Percentiles rank a stretch among this genome's conserved stretches.
phyloP scores from a whole-genome alignment of 1,140 invertebrate species.

The Cardiocondyla obscurior region DNA sequence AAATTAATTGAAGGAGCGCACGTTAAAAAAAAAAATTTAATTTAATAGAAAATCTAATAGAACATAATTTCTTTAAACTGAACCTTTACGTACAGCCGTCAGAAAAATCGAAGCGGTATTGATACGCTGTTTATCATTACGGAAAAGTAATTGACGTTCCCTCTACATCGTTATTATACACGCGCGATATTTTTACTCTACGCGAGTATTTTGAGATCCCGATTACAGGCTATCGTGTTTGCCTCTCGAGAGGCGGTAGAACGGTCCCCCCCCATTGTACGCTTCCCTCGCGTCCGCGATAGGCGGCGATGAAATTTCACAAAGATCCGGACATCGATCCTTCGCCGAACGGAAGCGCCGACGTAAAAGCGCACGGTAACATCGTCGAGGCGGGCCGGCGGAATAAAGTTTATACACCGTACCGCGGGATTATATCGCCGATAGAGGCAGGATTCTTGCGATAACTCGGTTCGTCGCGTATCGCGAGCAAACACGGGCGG shows the following conservation, averaged over 20 bases:
- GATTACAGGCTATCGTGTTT: background rate
- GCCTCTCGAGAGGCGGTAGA: background rate
- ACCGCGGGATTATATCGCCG: conserved; percentile 64
- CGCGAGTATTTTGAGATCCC: background rate
- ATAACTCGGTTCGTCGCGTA: conserved; percentile 69
- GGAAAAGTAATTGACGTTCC: background rate
- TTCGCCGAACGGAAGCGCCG: conserved; percentile 1
- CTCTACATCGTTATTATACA: background rate
- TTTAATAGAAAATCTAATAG: background rate
- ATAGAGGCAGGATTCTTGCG: conserved; percentile 68
- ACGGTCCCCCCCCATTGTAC: background rate
- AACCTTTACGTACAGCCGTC: background rate
- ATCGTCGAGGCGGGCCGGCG: conserved; percentile 22
- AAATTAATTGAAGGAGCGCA: background rate
- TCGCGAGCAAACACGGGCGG: conserved; percentile 70
- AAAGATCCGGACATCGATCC: conserved; percentile 55
- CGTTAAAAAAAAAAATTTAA: too few species aligned
- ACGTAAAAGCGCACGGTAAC: conserved; percentile 59
- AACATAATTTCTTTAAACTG: background rate
- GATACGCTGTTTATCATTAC: background rate
- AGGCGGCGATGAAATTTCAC: conserved; percentile 36
- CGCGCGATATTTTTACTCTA: background rate
- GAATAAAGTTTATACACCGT: conserved; percentile 62
- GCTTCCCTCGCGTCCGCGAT: background rate
- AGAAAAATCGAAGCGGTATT: background rate